Evolutionary conservation across 2,797 vertebrate genomes (phyloP), one percentile per base, ranked within the genome.

Genomic region (Champsocephalus esox): DNA sequence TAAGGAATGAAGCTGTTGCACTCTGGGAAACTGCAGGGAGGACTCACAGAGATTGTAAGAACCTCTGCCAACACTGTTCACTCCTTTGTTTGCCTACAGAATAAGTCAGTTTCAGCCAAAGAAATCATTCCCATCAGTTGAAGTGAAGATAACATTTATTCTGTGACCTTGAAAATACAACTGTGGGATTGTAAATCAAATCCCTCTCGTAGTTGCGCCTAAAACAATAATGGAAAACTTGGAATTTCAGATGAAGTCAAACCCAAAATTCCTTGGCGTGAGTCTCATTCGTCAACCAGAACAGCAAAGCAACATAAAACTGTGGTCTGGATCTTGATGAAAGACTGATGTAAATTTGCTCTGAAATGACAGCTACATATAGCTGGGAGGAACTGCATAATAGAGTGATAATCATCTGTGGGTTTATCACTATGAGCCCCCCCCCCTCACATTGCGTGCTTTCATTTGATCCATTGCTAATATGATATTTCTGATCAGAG

Each of bases 161-260:
- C 52, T 7, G 19, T 70, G 70, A 78, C 69, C 61, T 70, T 48
- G 64, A 4, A 65, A 82, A 81, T 62, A 51, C 10, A 46, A 14
- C 43, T 66, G 48, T 75, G 54, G 34, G 28, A 59, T 12, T 38
- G 24, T 38, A 7, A 57, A 60, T 55, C 1, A 43, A 52, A 21
- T 14, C n/a, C 62, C 21, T 54, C 4, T 21, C 38, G 66, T 24
- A 70, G 61, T 43, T 76, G 9, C 0, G 7, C 46, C 38, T 70
- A 9, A 75, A 85, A 61, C 24, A 73, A 79, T 28, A 70, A 66
- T 34, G 9, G 70, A 17, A 64, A 82, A 75, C 3, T 4, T 44
- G 60, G 54, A 24, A 76, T 77, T 69, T 70, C n/a, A 52, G 24
- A 66, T 50, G 9, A 48, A 28, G 16, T 64, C 59, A 62, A 58